Base-by-base conservation (phyloP, 2,113 vertebrate genomes). In the Tychaedon coryphoeus region DNA sequence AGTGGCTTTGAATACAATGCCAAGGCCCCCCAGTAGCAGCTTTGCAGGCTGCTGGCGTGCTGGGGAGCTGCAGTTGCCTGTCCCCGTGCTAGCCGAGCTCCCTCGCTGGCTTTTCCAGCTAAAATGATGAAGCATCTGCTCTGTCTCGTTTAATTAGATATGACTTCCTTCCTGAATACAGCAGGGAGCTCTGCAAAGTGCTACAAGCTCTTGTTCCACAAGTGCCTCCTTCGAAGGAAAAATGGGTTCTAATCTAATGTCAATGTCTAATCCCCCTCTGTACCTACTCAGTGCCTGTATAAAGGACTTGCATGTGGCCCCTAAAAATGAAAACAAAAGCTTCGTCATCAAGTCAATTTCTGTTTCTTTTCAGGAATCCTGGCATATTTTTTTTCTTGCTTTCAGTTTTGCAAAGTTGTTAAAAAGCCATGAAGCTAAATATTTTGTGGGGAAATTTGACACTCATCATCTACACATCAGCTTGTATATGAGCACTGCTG, bases 11-110 rank as follows among this genome's bases (percentile, higher is more conserved):
- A 97, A 86, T 93, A 93, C 81, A 90, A 79, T 95, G 96, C 97
- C 97, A 97, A 90, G 96, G 87, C 92, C 96, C 88, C 95, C 94
- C 93, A 96, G 96, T 83, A 96, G 94, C 96, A 96, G 93, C 78
- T 97, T 97, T 96, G 96, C 14, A 19, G 96, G 88, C 92, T 95
- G 62, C 36, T 13, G 48, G 94, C 0, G 2, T 74, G 48, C 73
- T 64, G 53, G 69, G 70, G 60, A 86, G 47, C 85, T 34, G 19
- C 62, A 36, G 5, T 40, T 81, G 77, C 65, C 38, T 84, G 13
- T 82, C 65, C 31, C 8, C 0, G 0, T 54, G 34, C 76, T 90
- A 90, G 84, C 2, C 0, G 6, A 83, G 33, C 51, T 33, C 38
- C 6, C 9, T 4, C 0, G 0, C 31, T 0, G 1, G 24, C 31